Base-by-base conservation (phyloP, 37 sponge, comb jelly and placozoan species). In the Chondrilla cf. caribensis region DNA sequence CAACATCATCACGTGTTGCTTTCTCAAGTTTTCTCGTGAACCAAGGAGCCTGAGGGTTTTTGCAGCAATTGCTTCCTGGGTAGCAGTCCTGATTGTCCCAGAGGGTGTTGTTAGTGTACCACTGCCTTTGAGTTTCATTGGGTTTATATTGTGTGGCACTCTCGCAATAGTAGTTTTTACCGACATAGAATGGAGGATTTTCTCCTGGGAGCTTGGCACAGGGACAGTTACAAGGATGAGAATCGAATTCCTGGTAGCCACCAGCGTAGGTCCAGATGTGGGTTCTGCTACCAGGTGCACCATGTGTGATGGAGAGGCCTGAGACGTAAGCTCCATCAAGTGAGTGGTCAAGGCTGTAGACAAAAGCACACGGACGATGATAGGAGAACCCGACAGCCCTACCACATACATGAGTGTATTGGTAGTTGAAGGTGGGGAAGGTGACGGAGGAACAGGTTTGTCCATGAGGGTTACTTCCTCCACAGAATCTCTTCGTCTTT, bases 41-140 rank as follows among this genome's bases (percentile, higher is more conserved):
- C 80, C 80, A 67, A 8, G 68, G 68, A 67, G 68, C 68, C 1
- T 17, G 33, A 31, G 68, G 32, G 32, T n/a, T 67, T 18, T 67
- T 29, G 29, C 68, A 67, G 68, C 68, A 67, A 67, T 33, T 67
- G 68, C 68, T 67, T 67, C 68, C 68, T 33, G 68, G 68, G 33
- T 67, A 67, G 33, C 68, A 67, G 68, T 67, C 68, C 33, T 67
- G 17, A 33, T 33, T 33, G 35, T 67, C 68, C 68, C 68, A 67
- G 26, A 67, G 68, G 29, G 68, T 67, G 33, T 67, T 67, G 68
- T 67, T 67, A 18, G 68, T 67, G 68, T 26, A 67, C 68, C 68
- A 67, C 3, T 4, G 68, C 2, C 1, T n/a, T n/a, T n/a, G n/a
- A n/a, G n/a, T n/a, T 3, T 28, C 68, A 33, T 28, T 26, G 29